Percentiles rank a stretch among this genome's conserved stretches.
Conservation (phyloP, 2,797 vertebrate genomes). For the Emydoidea blandingii region DNA sequence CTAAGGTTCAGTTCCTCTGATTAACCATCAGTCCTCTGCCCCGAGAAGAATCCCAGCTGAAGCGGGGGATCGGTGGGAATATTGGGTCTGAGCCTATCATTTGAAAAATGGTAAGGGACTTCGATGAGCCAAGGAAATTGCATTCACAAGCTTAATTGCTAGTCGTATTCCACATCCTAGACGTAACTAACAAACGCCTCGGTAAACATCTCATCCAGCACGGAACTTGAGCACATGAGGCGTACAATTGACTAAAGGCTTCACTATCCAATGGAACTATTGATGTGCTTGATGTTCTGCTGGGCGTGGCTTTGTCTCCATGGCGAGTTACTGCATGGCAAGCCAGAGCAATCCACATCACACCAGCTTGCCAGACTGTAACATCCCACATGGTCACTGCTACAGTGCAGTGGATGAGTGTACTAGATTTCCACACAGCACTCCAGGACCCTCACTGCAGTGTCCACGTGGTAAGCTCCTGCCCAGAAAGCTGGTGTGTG, state of each 20-base stretch:
- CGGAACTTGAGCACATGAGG: background rate
- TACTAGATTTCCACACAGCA: no score
- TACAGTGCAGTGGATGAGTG: background rate
- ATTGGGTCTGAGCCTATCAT: background rate
- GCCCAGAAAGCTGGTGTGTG: no score
- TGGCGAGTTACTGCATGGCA: background rate
- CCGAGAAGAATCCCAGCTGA: background rate
- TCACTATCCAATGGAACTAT: background rate
- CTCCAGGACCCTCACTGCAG: no score
- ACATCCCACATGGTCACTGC: background rate
- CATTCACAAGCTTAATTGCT: rapidly evolving
- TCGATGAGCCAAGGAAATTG: background rate
- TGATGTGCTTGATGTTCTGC: background rate
- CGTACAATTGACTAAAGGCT: background rate
- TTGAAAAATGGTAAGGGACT: background rate
- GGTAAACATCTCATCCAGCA: background rate
- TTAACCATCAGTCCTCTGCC: background rate
- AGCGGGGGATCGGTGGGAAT: background rate
- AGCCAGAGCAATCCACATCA: background rate
- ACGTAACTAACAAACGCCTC: background rate
- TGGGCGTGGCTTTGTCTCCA: rapidly evolving
- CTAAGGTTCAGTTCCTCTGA: background rate
- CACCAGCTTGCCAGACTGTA: background rate
- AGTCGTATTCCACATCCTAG: background rate
- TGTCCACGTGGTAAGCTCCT: no score